Evolutionary conservation across 92 coral and sea anemone genomes (phyloP).

Genomic region (Galaxea fascicularis): DNA sequence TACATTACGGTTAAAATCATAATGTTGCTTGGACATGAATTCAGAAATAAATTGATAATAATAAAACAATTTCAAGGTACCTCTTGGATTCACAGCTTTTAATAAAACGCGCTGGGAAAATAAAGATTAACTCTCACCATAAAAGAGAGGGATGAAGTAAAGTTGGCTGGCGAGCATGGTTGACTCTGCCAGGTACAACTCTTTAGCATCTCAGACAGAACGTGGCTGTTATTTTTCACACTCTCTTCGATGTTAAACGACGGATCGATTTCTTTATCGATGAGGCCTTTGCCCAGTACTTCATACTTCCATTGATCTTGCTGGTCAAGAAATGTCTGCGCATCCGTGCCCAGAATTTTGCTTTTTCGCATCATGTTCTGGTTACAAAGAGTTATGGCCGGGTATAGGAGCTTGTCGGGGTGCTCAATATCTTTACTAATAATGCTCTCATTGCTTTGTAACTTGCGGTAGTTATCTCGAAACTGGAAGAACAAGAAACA

Average conservation of each 20-base stretch:
- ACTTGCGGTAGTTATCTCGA: conserved; percentile 37
- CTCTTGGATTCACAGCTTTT: too few relatives aligned
- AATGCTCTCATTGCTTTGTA: conserved; percentile 27
- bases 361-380: conserved; percentile 74
- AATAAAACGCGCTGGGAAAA: not conserved
- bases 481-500: conserved; percentile 55
- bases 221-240: conserved; percentile 53
- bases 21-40: too few relatives aligned
- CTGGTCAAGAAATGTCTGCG: conserved; percentile 72
- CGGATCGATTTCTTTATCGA: conserved; percentile 11
- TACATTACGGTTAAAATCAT: too few relatives aligned
- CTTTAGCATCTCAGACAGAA: conserved; percentile 54
- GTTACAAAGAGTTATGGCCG: conserved; percentile 79
- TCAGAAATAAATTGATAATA: too few relatives aligned
- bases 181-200: conserved; percentile 13
- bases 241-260: conserved; percentile 51
- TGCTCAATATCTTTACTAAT: conserved; percentile 35
- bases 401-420: conserved; percentile 39
- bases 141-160: conserved; percentile 35
- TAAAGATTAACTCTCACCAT: conserved; percentile 35
- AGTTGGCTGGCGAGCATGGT: conserved; percentile 53
- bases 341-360: conserved; percentile 68
- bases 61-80: not conserved
- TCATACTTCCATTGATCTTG: conserved; percentile 19
- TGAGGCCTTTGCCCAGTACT: conserved; percentile 9